Conservation (phyloP, 2,797 vertebrate genomes). For the Epinephelus malabaricus region DNA sequence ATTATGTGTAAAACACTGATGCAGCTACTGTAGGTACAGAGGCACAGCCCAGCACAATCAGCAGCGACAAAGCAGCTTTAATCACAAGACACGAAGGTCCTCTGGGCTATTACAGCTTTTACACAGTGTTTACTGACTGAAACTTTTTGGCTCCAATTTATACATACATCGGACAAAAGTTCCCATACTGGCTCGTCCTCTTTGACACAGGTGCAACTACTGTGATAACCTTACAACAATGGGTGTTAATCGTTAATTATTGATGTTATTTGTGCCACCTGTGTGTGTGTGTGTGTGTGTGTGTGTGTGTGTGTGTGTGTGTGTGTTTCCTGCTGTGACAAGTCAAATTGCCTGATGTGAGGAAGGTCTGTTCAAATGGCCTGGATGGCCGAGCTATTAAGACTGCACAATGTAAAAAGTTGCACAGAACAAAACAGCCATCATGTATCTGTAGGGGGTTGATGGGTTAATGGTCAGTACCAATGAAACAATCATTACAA, state of each 20-base stretch:
- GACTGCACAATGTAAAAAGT: constrained; percentile 11
- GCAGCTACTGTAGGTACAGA: constrained; percentile 44
- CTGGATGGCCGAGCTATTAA: constrained; percentile 8
- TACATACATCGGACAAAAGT: not conserved
- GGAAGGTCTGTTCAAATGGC: not conserved
- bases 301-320: not conserved
- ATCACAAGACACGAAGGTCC: constrained; percentile 23
- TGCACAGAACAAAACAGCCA: not conserved
- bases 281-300: not conserved
- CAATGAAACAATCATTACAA: constrained; percentile 16
- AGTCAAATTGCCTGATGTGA: constrained; percentile 3
- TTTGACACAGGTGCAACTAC: not conserved
- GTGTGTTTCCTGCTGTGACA: not conserved
- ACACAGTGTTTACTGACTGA: constrained; percentile 23
- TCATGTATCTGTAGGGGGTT: constrained; percentile 12
- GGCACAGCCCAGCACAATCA: constrained; percentile 24
- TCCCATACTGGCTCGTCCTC: not conserved
- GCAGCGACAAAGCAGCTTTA: constrained; percentile 36
- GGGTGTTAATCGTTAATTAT: not conserved
- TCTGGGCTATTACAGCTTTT: not conserved
- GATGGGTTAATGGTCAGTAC: constrained; percentile 32
- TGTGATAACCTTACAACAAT: not conserved
- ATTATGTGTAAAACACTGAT: constrained; percentile 59
- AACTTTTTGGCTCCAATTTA: not conserved
- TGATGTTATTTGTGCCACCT: not conserved